Base-by-base conservation (phyloP, 35 echinoderm and acorn worm genomes). In the Strongylocentrotus purpuratus region DNA sequence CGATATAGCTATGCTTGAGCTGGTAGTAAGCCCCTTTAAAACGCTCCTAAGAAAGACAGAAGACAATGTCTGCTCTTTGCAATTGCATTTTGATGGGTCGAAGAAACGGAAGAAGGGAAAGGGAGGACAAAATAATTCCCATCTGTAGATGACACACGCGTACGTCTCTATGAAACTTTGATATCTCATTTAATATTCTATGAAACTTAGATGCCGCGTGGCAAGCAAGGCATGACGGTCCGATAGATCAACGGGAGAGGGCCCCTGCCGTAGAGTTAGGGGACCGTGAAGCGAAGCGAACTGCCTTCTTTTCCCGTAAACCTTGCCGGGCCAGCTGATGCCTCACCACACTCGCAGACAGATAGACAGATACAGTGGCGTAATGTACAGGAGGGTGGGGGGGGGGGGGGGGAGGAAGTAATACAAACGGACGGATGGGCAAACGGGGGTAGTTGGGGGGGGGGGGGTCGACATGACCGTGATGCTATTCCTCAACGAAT, bases 151-250 rank as follows among this genome's bases (percentile, higher is more conserved):
- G 48, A 93, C 91, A 93, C 91, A 93, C 91, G 91, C 91, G 45
- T 47, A 14, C 32, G 48, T 93, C 91, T 93, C 91, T 95, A 97
- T 98, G 94, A 98, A 98, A 98, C 95, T 96, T 98, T 98, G 95
- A 98, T 98, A 98, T 98, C 97, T 94, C 97, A 95, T 96, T 98
- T 98, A 98, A 98, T 98, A 98, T 98, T 98, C 97, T 96, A 98
- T 98, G 96, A 96, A 96, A 96, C 94, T 96, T 96, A 96, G 96
- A 96, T 96, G 96, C 93, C 93, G 50, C 48, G 33, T 85, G 28
- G 93, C 94, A 46, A 93, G 91, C 91, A 46, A 46, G 32, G 31
- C 48, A 58, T 93, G 91, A 50, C 91, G 91, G 46, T n/a, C 32
- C 46, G 91, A 93, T 93, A 46, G 33, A 93, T 93, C 31, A 58